Base-by-base conservation (phyloP, 1,140 invertebrate genomes). In the Heterodera carotae region DNA sequence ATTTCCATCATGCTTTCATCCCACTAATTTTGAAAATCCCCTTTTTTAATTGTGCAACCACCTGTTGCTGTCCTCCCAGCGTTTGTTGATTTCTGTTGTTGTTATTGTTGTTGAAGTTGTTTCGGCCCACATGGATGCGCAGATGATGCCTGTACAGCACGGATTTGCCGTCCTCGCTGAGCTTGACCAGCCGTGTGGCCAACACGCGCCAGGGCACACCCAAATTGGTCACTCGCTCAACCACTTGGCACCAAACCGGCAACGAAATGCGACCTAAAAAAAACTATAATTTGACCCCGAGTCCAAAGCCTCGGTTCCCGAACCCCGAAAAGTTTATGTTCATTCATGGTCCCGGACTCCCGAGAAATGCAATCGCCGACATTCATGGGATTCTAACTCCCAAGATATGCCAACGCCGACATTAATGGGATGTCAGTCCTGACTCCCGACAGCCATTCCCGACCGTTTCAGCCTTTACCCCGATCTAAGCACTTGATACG, bases 181-280 rank as follows among this genome's bases (percentile, higher is more conserved):
- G 25, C 29, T 67, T 77, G n/a, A 85, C 80, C n/a, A 86, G 70
- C 69, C 84, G 81, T 33, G 72, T 70, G 18, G 86, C 85, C 39
- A 87, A 43, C 27, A 80, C 82, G 29, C 78, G 79, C 85, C 85
- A 87, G 29, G 85, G 86, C 6, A 87, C 80, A 39, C 77, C 80
- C 18, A 87, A 69, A 53, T 77, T 75, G 12, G 85, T 87, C 15
- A 88, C 76, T 36, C 71, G 25, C 60, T 86, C 84, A 31, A 87
- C 86, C 56, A 74, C 78, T 77, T 84, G 71, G 76, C 85, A 84
- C 85, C 85, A 87, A 60, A 77, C 62, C 12, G 79, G 73, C 29
- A 87, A 39, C 22, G 85, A 83, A 48, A 87, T 79, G 67, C 76
- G 64, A 22, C 85, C 84, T 85, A 67, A 39, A 60, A 72, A 72